These are phyloP conservation scores for Tor tambroides DNA, from an alignment of 2,113 vertebrate genomes.

Conservation along the genomic window DNA sequence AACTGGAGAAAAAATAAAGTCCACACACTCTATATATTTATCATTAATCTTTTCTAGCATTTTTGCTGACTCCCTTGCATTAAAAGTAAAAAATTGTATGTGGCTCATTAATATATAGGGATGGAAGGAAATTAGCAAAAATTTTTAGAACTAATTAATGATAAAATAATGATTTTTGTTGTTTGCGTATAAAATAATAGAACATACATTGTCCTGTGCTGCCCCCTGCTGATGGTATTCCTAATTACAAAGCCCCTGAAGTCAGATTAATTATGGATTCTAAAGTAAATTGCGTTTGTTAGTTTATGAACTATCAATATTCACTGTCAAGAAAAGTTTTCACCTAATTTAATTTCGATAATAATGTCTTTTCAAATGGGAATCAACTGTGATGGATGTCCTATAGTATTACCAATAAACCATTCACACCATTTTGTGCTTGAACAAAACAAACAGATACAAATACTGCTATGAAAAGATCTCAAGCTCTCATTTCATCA, in stretches of 20 bases:
- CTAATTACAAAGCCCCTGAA: constrained; percentile 50
- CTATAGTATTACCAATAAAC: background rate
- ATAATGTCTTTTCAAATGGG: background rate
- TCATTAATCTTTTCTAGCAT: background rate
- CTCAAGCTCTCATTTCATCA: constrained; percentile 41
- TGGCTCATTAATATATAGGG: background rate
- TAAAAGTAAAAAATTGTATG: background rate
- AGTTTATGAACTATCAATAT: background rate
- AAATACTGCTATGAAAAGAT: constrained; percentile 34
- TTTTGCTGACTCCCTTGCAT: background rate
- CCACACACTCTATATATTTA: background rate
- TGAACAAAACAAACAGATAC: constrained; percentile 37
- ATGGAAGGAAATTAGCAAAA: background rate
- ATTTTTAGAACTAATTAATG: background rate
- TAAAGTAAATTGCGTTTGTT: background rate
- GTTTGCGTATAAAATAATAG: background rate
- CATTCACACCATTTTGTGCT: background rate
- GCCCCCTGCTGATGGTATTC: constrained; percentile 68
- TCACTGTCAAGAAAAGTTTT: background rate
- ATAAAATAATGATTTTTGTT: background rate
- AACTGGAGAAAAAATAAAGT: background rate
- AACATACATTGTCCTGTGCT: constrained; percentile 41
- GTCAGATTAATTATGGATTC: background rate
- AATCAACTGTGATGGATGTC: background rate
- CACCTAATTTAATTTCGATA: background rate